These are phyloP conservation scores for Cydia splendana DNA, from an alignment of 1,140 invertebrate genomes.

Conservation along the genomic window DNA sequence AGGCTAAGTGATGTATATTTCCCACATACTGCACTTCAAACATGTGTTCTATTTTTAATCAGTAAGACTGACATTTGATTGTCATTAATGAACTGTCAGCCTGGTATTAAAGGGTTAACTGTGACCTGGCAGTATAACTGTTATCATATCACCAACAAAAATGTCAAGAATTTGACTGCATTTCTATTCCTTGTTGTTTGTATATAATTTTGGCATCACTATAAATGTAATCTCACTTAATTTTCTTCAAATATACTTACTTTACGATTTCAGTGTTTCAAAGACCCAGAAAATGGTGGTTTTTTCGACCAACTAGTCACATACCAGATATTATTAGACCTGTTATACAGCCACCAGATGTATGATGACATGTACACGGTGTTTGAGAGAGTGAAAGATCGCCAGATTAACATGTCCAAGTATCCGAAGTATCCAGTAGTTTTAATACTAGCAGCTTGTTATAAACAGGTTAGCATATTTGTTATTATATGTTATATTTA, in stretches of 20 bases:
- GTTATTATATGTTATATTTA: too few species aligned
- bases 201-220: too few species aligned
- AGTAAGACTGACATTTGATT: too few species aligned
- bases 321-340: constrained; percentile 86
- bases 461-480: constrained; percentile 84
- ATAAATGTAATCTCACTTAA: neutral
- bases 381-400: constrained; percentile 82
- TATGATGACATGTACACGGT: constrained; percentile 85
- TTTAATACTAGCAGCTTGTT: constrained; percentile 85
- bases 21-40: too few species aligned
- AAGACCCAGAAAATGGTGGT: constrained; percentile 81
- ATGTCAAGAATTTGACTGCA: too few species aligned
- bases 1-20: too few species aligned
- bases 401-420: constrained; percentile 81
- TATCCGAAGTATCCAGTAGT: constrained; percentile 85
- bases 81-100: too few species aligned
- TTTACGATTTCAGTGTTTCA: constrained; percentile 81
- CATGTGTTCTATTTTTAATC: too few species aligned
- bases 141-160: too few species aligned
- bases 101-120: too few species aligned
- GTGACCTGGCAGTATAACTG: too few species aligned
- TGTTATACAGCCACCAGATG: constrained; percentile 85
- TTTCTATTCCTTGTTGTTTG: too few species aligned
- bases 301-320: constrained; percentile 87
- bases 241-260: constrained; percentile 27